phyloP scores from a whole-genome alignment of 2,888 invertebrate genomes.

The Drosophila pseudotakahashii region DNA sequence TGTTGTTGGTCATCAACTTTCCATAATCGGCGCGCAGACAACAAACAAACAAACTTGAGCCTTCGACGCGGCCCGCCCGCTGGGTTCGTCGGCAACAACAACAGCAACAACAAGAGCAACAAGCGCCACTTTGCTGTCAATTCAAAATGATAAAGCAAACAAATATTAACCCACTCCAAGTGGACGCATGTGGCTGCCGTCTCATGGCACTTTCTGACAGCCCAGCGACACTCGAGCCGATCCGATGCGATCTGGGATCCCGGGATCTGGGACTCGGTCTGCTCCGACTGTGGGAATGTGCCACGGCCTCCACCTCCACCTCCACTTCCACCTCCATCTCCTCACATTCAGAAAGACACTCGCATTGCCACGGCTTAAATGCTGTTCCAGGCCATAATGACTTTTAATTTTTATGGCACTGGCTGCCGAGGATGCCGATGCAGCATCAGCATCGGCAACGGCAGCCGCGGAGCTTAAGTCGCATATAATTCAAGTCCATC shows the following conservation, averaged over 20 bases:
- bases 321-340: conserved; percentile 14
- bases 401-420: conserved; percentile 81
- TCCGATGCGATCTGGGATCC: conserved; percentile 33
- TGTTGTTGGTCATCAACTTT: conserved; percentile 71
- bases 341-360: conserved; percentile 38
- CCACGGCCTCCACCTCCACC: conserved; percentile 27
- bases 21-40: conserved; percentile 78
- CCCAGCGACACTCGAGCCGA: conserved; percentile 73
- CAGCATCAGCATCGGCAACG: conserved; percentile 32
- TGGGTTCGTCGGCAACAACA: conserved; percentile 52
- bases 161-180: conserved; percentile 84
- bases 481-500: conserved; percentile 82
- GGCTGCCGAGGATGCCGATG: conserved; percentile 75
- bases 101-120: conserved; percentile 64
- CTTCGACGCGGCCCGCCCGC: conserved; percentile 58
- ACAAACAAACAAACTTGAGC: conserved; percentile 77
- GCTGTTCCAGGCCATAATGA: conserved; percentile 80
- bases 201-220: conserved; percentile 78
- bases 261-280: conserved; percentile 33
- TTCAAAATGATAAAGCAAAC: conserved; percentile 83
- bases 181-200: conserved; percentile 76
- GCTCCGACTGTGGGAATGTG: conserved; percentile 68
- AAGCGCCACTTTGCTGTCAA: conserved; percentile 84
- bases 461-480: conserved; percentile 74
- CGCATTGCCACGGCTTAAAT: conserved; percentile 68